phyloP scores from a whole-genome alignment of 2,888 invertebrate genomes.

The Cephus rjabovi region DNA sequence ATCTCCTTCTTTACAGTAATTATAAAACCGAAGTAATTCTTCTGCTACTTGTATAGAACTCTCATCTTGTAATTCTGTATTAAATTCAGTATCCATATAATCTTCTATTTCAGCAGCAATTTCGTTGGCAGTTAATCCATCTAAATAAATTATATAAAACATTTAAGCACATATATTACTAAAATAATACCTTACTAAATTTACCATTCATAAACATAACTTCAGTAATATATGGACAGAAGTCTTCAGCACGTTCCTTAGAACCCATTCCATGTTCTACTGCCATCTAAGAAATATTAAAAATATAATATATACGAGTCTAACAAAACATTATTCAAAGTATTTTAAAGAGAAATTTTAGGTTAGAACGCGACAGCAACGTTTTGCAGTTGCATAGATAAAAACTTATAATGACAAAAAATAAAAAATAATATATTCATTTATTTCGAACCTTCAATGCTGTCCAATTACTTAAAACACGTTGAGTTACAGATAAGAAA shows the following conservation, averaged over 20 bases:
- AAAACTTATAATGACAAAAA: background rate
- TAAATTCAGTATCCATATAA: slow-evolving; percentile 54
- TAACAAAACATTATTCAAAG: slow-evolving; percentile 7
- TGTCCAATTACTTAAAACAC: slow-evolving; percentile 62
- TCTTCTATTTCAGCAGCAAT: slow-evolving; percentile 54
- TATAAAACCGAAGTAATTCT: slow-evolving; percentile 52
- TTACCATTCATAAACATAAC: slow-evolving; percentile 55
- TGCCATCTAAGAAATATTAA: slow-evolving; percentile 42
- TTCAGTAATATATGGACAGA: slow-evolving; percentile 51
- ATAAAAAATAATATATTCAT: background rate
- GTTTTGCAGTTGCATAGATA: background rate
- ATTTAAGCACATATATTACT: background rate
- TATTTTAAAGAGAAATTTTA: background rate
- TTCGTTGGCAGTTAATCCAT: slow-evolving; percentile 44
- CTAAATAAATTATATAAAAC: slow-evolving; percentile 31
- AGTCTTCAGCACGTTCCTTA: slow-evolving; percentile 45
- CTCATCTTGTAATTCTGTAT: slow-evolving; percentile 54
- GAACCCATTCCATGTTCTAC: slow-evolving; percentile 59
- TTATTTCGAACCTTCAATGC: slow-evolving; percentile 45
- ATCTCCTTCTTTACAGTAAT: slow-evolving; percentile 42
- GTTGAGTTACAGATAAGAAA: slow-evolving; percentile 43
- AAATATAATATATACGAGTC: background rate
- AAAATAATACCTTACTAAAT: slow-evolving; percentile 6
- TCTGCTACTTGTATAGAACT: slow-evolving; percentile 56
- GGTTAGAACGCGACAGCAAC: background rate